Evolutionary conservation across 2,113 vertebrate genomes (phyloP), one percentile per base, ranked within the genome.

Genomic region (Oxygymnocypris stewartii): DNA sequence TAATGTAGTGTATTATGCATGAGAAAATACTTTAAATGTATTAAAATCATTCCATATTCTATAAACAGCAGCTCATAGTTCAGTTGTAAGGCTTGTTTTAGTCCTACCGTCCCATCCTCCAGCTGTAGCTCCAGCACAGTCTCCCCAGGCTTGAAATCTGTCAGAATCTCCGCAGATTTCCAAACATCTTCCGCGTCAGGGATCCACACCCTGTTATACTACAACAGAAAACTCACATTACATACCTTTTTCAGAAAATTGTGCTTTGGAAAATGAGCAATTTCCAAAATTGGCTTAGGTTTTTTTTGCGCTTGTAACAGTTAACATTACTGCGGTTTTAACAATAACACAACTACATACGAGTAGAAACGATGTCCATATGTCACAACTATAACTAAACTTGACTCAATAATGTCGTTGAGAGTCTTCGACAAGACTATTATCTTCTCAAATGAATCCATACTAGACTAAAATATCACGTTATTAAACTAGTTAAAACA

Each of bases 131-230:
- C 88, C 54, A 99, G 95, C 77, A 92, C 90, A 71, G 0, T 42
- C 76, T 97, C 95, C 28, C 96, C 97, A 51, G 86, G 61, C 87
- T 91, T 94, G 89, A 96, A 98, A 92, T 97, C 94, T 89, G 89
- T 95, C 4, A 91, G 91, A 61, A 99, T 97, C 90, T 99, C 98
- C 3, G 98, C 98, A 16, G 98, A 98, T 87, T 94, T 96, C 98
- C 98, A n/a, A 99, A 99, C 97, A 88, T 97, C 94, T 76, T 97
- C 94, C 1, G 91, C 74, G 91, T 99, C 96, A n/a, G 97, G 96
- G 76, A 99, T 96, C 98, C 98, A 99, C 35, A 99, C 97, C 91
- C 97, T 95, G 91, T 99, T 99, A 93, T 95, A 99, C 98, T 99
- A 69, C 23, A 2, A 47, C 11, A 67, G 0, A 87, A 12, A 31